These are phyloP conservation scores for Actinia equina DNA, from an alignment of 64 coral and sea anemone species.

Conservation along the genomic window DNA sequence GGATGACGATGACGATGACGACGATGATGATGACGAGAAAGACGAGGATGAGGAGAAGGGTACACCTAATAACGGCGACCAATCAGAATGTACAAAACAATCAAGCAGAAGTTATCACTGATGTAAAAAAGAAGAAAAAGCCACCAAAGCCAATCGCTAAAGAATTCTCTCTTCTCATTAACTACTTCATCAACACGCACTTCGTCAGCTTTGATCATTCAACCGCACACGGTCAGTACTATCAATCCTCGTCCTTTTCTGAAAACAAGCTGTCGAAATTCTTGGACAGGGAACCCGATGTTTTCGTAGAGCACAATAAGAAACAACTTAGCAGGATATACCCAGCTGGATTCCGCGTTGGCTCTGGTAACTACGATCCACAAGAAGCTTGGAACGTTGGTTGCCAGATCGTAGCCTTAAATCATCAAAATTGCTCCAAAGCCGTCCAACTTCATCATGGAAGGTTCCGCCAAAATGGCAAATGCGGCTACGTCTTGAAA, in stretches of 20 bases:
- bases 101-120: not conserved
- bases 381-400: constrained; percentile 42
- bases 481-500: constrained; percentile 45
- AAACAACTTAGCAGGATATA: constrained; percentile 42
- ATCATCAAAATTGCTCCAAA: constrained; percentile 26
- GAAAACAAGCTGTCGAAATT: constrained; percentile 30
- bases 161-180: constrained; percentile 22
- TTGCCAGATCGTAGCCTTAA: constrained; percentile 59
- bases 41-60: not conserved
- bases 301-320: constrained; percentile 36
- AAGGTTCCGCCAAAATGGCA: constrained; percentile 57
- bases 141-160: constrained; percentile 7
- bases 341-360: constrained; percentile 36
- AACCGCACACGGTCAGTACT: constrained; percentile 6
- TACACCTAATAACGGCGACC: not conserved
- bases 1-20: not conserved
- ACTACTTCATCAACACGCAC: not conserved
- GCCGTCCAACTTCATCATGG: constrained; percentile 43
- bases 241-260: constrained; percentile 43
- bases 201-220: constrained; percentile 12
- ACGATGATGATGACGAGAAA: not conserved
- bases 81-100: not conserved
- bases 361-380: constrained; percentile 50
- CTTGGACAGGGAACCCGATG: not conserved
- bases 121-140: constrained; percentile 3